A percentile compares a stretch with the other conserved stretches of the same genome.
phyloP scores from a whole-genome alignment of 2,888 invertebrate genomes.

The Drosophila picticornis region DNA sequence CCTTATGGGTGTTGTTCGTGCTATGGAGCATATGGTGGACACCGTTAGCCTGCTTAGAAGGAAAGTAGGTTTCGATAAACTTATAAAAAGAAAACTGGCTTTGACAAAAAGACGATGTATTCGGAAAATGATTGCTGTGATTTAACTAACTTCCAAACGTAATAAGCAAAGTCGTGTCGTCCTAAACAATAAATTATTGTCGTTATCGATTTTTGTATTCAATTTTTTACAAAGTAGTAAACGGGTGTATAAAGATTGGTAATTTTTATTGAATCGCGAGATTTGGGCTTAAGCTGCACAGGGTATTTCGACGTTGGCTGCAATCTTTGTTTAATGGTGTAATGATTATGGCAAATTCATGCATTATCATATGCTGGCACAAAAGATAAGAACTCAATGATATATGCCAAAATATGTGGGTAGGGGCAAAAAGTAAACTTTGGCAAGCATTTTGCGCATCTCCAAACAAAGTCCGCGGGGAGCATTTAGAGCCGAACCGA shows the following conservation, averaged over 20 bases:
- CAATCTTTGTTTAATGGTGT: background rate
- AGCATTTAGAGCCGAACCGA: slow-evolving; percentile 57
- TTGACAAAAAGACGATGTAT: slow-evolving; percentile 2
- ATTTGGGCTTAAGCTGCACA: background rate
- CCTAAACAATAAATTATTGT: slow-evolving; percentile 20
- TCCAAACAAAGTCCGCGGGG: slow-evolving; percentile 47
- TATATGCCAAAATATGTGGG: slow-evolving; percentile 6
- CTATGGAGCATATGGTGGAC: slow-evolving; percentile 64
- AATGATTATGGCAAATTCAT: slow-evolving; percentile 11
- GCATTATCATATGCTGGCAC: slow-evolving; percentile 3
- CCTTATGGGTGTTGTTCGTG: slow-evolving; percentile 71
- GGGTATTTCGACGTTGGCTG: background rate
- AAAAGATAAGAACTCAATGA: slow-evolving; percentile 10
- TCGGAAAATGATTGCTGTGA: background rate
- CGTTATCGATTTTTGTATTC: background rate
- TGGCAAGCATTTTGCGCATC: slow-evolving; percentile 23
- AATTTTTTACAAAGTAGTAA: background rate
- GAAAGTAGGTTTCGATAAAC: slow-evolving; percentile 50
- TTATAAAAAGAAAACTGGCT: background rate
- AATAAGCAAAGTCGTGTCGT: slow-evolving; percentile 20
- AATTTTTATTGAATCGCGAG: background rate
- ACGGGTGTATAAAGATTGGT: background rate
- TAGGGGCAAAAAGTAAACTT: background rate
- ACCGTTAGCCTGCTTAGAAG: slow-evolving; percentile 68
- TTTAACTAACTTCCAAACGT: background rate